These are phyloP conservation scores for Apis mellifera DNA, from an alignment of 1,140 invertebrate genomes.

Conservation along the genomic window DNA sequence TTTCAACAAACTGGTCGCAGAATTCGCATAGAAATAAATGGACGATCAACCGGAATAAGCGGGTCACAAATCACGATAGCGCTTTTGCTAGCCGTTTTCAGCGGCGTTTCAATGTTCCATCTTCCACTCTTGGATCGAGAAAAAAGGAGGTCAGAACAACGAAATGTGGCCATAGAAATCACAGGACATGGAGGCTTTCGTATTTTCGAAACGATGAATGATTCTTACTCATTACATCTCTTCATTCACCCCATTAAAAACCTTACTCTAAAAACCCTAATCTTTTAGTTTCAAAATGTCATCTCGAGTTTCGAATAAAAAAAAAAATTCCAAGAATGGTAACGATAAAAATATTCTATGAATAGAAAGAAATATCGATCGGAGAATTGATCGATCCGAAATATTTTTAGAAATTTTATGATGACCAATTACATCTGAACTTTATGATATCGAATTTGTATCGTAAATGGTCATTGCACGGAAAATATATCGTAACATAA, in stretches of 20 bases:
- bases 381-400: not conserved
- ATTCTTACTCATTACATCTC: too few relatives aligned
- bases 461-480: not conserved
- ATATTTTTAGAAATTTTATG: slow-evolving; percentile 7
- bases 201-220: slow-evolving; percentile 43
- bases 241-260: not conserved
- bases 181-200: not conserved
- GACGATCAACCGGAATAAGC: slow-evolving; percentile 52
- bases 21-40: slow-evolving; percentile 49
- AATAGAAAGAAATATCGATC: not conserved
- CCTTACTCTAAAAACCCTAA: too few relatives aligned
- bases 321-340: too few relatives aligned
- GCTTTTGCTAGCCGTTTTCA: slow-evolving; percentile 48
- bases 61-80: slow-evolving; percentile 51
- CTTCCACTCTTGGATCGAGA: slow-evolving; percentile 16
- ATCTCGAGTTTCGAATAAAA: too few relatives aligned
- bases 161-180: not conserved
- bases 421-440: not conserved
- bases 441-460: not conserved
- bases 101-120: slow-evolving; percentile 26
- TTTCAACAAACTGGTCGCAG: not conserved
- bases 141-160: not conserved
- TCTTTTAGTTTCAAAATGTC: too few relatives aligned
- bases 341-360: not conserved
- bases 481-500: not conserved